Percentiles rank a stretch among this genome's conserved stretches.
Evolutionary conservation across 53 echinoderm and acorn worm genomes (phyloP).

Genomic region (Henricia sp.): DNA sequence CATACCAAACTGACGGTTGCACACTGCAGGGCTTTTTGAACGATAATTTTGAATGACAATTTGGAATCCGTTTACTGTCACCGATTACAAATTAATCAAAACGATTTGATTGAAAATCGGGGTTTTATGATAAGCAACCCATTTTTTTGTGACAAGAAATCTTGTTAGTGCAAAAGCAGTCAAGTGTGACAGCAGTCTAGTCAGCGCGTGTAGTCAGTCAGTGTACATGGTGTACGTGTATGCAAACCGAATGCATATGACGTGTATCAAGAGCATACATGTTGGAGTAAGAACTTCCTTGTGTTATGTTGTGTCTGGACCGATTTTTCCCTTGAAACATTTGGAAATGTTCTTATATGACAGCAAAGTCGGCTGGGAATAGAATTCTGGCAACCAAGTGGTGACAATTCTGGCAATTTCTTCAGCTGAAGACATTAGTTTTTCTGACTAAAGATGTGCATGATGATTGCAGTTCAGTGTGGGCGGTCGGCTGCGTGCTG

Average conservation of each 20-base stretch:
- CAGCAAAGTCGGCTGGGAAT: conserved; percentile 6
- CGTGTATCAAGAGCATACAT: too few species aligned
- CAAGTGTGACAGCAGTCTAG: neutral
- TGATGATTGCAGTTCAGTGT: neutral
- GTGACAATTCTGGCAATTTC: conserved; percentile 3
- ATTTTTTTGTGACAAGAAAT: too few species aligned
- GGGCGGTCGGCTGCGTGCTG: neutral
- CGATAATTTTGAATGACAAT: neutral
- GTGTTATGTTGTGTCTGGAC: too few species aligned
- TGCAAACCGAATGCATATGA: too few species aligned
- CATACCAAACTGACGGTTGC: neutral
- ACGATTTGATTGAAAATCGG: too few species aligned
- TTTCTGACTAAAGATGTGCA: neutral
- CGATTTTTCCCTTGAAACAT: conserved; percentile 18
- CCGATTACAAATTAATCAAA: neutral
- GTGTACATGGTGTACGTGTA: neutral
- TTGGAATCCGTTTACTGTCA: neutral
- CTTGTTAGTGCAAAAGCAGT: too few species aligned
- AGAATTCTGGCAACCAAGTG: neutral
- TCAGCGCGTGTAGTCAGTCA: neutral
- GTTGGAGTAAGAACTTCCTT: too few species aligned
- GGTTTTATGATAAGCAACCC: too few species aligned
- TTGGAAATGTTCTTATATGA: conserved; percentile 36
- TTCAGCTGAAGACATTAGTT: neutral
- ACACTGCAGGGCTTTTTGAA: neutral